These are phyloP conservation scores for Mimas tiliae DNA, from an alignment of 2,888 invertebrate species.

Conservation along the genomic window DNA sequence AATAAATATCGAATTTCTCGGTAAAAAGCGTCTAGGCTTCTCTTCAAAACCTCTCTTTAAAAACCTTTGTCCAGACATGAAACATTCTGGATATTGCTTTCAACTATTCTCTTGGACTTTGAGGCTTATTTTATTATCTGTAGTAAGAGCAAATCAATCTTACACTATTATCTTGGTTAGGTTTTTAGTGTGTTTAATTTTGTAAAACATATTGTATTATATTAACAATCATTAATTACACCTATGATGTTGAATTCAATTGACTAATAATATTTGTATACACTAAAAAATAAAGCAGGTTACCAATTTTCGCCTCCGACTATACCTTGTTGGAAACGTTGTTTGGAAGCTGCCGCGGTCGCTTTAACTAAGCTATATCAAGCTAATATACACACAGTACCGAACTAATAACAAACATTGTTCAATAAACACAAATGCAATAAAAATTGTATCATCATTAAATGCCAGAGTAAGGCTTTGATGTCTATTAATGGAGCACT, in stretches of 20 bases:
- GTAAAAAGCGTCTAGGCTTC: too few relatives aligned
- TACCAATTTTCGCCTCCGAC: conserved; percentile 3
- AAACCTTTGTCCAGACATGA: too few relatives aligned
- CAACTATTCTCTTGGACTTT: too few relatives aligned
- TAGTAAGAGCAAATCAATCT: too few relatives aligned
- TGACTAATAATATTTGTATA: background rate
- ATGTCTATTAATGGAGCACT: conserved; percentile 16
- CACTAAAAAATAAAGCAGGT: background rate
- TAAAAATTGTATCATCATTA: conserved; percentile 18
- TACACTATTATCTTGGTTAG: too few relatives aligned
- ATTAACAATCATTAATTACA: too few relatives aligned
- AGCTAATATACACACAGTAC: conserved; percentile 36
- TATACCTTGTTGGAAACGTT: conserved; percentile 15
- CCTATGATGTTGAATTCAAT: background rate
- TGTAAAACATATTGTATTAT: background rate
- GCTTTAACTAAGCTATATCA: conserved; percentile 45
- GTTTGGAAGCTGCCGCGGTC: conserved; percentile 35
- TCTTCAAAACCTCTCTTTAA: too few relatives aligned
- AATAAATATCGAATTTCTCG: too few relatives aligned
- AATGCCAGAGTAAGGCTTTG: conserved; percentile 1
- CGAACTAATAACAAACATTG: conserved; percentile 35
- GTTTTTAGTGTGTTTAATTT: too few relatives aligned
- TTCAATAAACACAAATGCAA: conserved; percentile 23
- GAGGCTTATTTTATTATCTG: too few relatives aligned
- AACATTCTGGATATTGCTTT: too few relatives aligned